Percentiles rank a stretch among this genome's conserved stretches.
Evolutionary conservation across 2,888 invertebrate genomes (phyloP).

Genomic region (Napeogenes inachia): DNA sequence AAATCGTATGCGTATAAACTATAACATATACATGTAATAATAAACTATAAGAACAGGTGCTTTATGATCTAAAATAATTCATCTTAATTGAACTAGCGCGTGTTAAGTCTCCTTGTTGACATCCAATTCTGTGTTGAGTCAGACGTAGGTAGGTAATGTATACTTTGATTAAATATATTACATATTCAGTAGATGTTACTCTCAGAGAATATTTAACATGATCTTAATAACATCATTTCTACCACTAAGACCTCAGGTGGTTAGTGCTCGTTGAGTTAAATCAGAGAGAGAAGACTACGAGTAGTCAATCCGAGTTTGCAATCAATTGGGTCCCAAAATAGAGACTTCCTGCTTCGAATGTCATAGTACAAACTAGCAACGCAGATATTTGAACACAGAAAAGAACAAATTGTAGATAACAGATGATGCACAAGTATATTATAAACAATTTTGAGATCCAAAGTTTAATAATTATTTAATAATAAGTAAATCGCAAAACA

Average conservation of each 20-base stretch:
- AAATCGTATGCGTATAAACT: no score
- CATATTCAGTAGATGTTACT: neutral
- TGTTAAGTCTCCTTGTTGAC: constrained; percentile 1
- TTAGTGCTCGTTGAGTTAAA: constrained; percentile 22
- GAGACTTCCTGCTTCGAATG: constrained; percentile 44
- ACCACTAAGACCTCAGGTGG: neutral
- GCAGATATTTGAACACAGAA: constrained; percentile 7
- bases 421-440: neutral
- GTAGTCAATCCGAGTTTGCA: constrained; percentile 33
- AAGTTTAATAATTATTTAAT: no score
- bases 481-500: no score
- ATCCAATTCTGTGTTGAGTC: constrained; percentile 44
- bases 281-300: constrained; percentile 21
- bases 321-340: constrained; percentile 44
- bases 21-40: no score
- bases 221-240: neutral
- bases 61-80: neutral
- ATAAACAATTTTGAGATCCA: no score
- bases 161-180: neutral
- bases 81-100: neutral
- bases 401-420: constrained; percentile 4
- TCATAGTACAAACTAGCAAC: constrained; percentile 20
- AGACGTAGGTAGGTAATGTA: constrained; percentile 15
- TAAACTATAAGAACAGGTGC: no score
- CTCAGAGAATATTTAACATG: neutral